Evolutionary conservation across 1,140 invertebrate species (phyloP).

Genomic region (Thaumatotibia leucotreta): DNA sequence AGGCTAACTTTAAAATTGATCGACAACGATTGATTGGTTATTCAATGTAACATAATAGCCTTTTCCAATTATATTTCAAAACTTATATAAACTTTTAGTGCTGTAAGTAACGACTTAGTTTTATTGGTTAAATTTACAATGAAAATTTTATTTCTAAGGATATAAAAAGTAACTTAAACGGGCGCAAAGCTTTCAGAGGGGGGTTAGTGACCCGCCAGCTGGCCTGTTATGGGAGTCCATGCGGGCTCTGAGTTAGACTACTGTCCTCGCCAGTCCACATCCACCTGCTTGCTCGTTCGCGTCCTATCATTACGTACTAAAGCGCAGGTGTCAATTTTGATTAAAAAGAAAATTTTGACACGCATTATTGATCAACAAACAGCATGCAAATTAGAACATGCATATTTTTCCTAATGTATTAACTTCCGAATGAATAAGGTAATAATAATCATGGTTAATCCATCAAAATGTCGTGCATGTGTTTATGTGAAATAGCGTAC

Average conservation of each 20-base stretch:
- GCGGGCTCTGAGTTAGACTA: constrained; percentile 29
- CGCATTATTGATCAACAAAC: background rate
- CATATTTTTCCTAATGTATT: background rate
- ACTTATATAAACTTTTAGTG: constrained; percentile 41
- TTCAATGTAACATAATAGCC: background rate
- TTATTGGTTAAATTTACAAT: no score
- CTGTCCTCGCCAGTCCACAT: background rate
- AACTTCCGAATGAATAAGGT: background rate
- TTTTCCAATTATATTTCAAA: background rate
- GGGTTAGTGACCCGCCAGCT: constrained; percentile 58
- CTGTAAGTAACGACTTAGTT: no score
- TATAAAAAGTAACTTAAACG: no score
- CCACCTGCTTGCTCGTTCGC: background rate
- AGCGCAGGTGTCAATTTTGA: background rate
- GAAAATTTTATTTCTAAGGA: no score
- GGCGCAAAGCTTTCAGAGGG: constrained; percentile 38
- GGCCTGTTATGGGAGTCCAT: constrained; percentile 37
- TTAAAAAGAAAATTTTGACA: background rate
- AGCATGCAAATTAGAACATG: background rate
- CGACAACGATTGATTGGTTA: background rate
- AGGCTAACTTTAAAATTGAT: background rate
- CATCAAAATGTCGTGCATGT: constrained; percentile 8
- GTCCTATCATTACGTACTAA: background rate
- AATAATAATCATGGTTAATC: background rate
- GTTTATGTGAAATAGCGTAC: background rate